phyloP scores from a whole-genome alignment of 1,140 invertebrate species.

The Stenopsyche tienmushanensis region DNA sequence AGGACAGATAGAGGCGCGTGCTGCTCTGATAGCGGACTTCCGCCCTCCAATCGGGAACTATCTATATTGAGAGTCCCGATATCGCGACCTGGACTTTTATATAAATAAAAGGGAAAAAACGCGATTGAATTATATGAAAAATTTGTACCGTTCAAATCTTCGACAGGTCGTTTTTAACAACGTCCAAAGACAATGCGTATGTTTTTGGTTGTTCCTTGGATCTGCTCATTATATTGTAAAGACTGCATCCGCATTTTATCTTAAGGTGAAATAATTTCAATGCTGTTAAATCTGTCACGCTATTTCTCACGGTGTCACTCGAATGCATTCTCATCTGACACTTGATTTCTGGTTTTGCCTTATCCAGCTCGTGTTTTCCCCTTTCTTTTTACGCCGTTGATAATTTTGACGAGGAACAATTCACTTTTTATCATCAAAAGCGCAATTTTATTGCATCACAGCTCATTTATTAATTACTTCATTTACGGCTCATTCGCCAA shows the following conservation, averaged over 20 bases:
- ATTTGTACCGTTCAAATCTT: not conserved
- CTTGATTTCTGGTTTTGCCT: not conserved
- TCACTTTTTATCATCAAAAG: no score
- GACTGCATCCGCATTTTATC: not conserved
- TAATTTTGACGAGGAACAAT: not conserved
- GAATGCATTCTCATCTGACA: not conserved
- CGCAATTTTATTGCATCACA: no score
- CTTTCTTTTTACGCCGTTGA: not conserved
- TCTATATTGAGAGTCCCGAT: not conserved
- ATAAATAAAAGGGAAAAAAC: no score
- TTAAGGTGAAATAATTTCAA: not conserved
- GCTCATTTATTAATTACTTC: no score
- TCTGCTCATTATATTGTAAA: not conserved
- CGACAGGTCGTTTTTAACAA: not conserved
- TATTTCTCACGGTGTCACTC: slow-evolving; percentile 8
- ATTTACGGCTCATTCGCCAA: no score
- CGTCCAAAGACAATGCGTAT: no score
- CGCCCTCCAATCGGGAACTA: not conserved
- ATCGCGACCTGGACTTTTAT: no score
- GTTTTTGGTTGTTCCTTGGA: not conserved
- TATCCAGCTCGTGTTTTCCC: not conserved
- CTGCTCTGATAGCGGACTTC: slow-evolving; percentile 3
- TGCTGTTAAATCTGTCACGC: slow-evolving; percentile 3
- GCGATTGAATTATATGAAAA: no score
- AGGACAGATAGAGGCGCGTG: slow-evolving; percentile 3